These are phyloP conservation scores for Eubucco bourcierii DNA, from an alignment of 2,113 vertebrate species.

Conservation along the genomic window DNA sequence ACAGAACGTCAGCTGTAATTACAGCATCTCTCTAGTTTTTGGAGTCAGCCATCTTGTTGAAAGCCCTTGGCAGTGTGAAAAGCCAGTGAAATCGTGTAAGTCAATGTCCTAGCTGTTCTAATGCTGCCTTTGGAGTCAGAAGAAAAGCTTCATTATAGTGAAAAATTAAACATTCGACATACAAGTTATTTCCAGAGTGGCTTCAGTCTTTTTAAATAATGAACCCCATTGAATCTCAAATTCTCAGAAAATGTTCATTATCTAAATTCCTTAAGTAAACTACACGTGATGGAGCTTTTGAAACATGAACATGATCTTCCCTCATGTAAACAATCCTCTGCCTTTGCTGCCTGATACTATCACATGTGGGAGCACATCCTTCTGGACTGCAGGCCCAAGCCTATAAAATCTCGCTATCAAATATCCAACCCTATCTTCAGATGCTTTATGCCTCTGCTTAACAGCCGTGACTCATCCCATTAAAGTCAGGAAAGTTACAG, in stretches of 20 bases:
- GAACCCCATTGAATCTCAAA: slow-evolving; percentile 39
- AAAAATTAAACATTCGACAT: slow-evolving; percentile 56
- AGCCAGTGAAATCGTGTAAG: slow-evolving; percentile 38
- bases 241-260: slow-evolving; percentile 50
- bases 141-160: slow-evolving; percentile 59
- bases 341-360: slow-evolving; percentile 52
- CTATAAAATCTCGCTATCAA: slow-evolving; percentile 56
- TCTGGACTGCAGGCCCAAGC: slow-evolving; percentile 3
- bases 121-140: background rate
- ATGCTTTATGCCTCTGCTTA: slow-evolving; percentile 60
- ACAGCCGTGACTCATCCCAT: slow-evolving; percentile 61
- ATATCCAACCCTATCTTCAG: slow-evolving; percentile 50
- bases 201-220: slow-evolving; percentile 51
- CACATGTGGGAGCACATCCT: background rate
- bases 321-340: slow-evolving; percentile 59
- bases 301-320: slow-evolving; percentile 43
- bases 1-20: slow-evolving; percentile 44
- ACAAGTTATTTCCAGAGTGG: slow-evolving; percentile 38
- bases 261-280: slow-evolving; percentile 66
- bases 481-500: slow-evolving; percentile 64
- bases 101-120: slow-evolving; percentile 50
- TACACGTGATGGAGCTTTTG: slow-evolving; percentile 51
- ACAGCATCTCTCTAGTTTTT: slow-evolving; percentile 43
- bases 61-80: slow-evolving; percentile 38
- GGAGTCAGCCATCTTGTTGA: slow-evolving; percentile 60